Base-by-base conservation (phyloP, 2,113 vertebrate genomes). In the Gila orcuttii region DNA sequence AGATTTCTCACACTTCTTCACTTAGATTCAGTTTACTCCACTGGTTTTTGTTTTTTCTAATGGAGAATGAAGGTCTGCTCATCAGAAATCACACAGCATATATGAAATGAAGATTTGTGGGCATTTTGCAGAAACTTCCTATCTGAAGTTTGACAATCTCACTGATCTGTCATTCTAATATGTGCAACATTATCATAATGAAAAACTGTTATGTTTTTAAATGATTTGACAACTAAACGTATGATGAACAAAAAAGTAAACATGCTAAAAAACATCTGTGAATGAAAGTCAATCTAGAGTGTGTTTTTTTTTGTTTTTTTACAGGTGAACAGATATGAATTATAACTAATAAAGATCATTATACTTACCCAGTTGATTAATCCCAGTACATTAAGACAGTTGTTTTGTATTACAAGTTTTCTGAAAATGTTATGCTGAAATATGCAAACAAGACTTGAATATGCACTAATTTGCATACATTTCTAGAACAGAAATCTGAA, bases 1-100 rank as follows among this genome's bases (percentile, higher is more conserved):
- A 87, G 88, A 93, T 92, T 90, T 71, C 33, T 75, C 42, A 75
- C 42, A 75, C 73, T n/a, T 50, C 11, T 75, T 75, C 47, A 76
- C 74, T 50, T 28, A 55, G 6, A 31, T 76, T 52, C 74, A 28
- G 3, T 31, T 76, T 21, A 52, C 28, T 76, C 25, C 25, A 28
- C 73, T n/a, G 36, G n/a, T n/a, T 60, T 11, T n/a, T n/a, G 10
- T 60, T 11, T 60, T 69, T 9, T 69, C 7, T 69, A 8, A 4
- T 19, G 7, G 64, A 33, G 15, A 19, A 33, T 19, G 31, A 8
- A 66, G 62, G 31, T 69, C 15, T 47, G 42, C 71, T 75, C 42
- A 13, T 25, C 73, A 75, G 23, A 25, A 75, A 47, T 75, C 23
- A 75, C 33, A 23, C 7, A 36, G 33, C 19, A 21, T 9, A 36